phyloP scores from a whole-genome alignment of 2,797 vertebrate species.

The Rhinatrema bivittatum region DNA sequence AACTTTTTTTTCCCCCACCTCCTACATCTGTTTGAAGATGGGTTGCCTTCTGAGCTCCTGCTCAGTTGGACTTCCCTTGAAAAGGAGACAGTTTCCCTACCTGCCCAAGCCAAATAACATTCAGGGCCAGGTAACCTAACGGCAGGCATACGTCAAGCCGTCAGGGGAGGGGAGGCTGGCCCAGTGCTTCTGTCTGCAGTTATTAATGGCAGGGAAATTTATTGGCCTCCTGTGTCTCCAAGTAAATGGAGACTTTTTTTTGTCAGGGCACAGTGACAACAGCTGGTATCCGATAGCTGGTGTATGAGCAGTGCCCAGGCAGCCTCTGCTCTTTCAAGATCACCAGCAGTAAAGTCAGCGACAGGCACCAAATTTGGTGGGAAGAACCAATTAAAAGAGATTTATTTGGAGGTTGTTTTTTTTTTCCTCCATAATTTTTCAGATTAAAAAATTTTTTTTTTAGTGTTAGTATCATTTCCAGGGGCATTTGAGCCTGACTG shows the following conservation, averaged over 20 bases:
- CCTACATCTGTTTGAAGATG: no score
- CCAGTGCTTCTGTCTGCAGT: conserved; percentile 76
- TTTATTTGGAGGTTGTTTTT: no score
- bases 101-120: conserved; percentile 65
- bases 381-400: no score
- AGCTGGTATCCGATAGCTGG: conserved; percentile 79
- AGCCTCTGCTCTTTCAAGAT: conserved; percentile 59
- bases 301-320: conserved; percentile 73
- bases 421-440: no score
- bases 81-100: conserved; percentile 54
- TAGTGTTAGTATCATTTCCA: no score
- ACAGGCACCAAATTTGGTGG: conserved; percentile 30
- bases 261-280: conserved; percentile 65
- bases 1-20: no score
- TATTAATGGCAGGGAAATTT: conserved; percentile 96
- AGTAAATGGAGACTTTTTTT: conserved; percentile 78
- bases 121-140: conserved; percentile 70
- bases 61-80: neutral
- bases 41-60: no score
- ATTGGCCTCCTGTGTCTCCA: conserved; percentile 95
- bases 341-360: no score
- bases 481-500: no score
- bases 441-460: no score
- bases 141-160: conserved; percentile 80
- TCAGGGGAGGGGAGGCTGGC: conserved; percentile 59